A percentile compares a stretch with the other conserved stretches of the same genome.
phyloP scores from a whole-genome alignment of 2,888 invertebrate genomes.

The Fragum fragum region DNA sequence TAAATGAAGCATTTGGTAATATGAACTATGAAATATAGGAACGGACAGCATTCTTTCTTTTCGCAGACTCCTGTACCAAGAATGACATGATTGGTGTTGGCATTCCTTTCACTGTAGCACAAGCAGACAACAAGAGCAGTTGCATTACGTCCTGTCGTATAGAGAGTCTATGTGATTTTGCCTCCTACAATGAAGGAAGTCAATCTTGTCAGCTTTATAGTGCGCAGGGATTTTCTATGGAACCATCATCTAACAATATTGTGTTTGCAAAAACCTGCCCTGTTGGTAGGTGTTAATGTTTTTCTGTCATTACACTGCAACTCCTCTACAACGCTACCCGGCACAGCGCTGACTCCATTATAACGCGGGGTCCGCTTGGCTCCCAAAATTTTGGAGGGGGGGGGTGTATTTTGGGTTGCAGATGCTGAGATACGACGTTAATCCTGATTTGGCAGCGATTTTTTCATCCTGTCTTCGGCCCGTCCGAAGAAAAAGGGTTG shows the following conservation, averaged over 20 bases:
- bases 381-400: too few relatives aligned
- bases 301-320: too few relatives aligned
- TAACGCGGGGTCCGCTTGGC: too few relatives aligned
- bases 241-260: neutral
- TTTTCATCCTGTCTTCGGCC: too few relatives aligned
- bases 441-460: too few relatives aligned
- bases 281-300: constrained; percentile 20
- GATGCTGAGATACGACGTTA: too few relatives aligned
- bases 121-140: neutral
- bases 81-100: constrained; percentile 3
- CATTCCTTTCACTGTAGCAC: neutral
- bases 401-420: too few relatives aligned
- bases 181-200: neutral
- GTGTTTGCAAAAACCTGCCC: constrained; percentile 30
- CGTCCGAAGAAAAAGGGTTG: too few relatives aligned
- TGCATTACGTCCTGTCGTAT: constrained; percentile 10
- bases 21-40: too few relatives aligned
- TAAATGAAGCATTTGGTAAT: too few relatives aligned
- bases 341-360: too few relatives aligned
- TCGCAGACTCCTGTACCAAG: constrained; percentile 20
- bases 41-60: neutral
- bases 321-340: too few relatives aligned
- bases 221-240: neutral
- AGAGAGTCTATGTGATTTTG: constrained; percentile 6
- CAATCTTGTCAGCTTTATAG: constrained; percentile 18